These are phyloP conservation scores for Melikaiella ostensackeni DNA, from an alignment of 2,888 invertebrate species.

Conservation along the genomic window DNA sequence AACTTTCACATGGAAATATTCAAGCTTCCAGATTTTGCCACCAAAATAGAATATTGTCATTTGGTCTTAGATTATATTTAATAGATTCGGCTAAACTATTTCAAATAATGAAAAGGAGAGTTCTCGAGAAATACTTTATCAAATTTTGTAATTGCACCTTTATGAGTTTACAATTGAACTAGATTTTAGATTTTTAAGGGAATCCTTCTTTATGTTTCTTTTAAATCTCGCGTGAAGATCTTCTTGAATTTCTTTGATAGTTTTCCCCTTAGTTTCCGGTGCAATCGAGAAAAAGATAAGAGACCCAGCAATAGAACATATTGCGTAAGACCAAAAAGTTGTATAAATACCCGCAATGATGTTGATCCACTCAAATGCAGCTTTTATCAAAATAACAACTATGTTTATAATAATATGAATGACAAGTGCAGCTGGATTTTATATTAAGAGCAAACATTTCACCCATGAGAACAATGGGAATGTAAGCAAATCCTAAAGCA, in stretches of 20 bases:
- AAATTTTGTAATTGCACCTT: neutral
- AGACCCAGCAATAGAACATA: neutral
- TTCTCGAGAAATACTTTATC: neutral
- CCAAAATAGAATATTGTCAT: no score
- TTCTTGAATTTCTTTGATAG: conserved; percentile 11
- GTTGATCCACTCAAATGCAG: neutral
- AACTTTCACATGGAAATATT: no score
- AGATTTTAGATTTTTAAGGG: neutral
- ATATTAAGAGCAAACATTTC: conserved; percentile 22
- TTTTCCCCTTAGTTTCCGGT: conserved; percentile 12
- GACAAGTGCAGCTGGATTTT: neutral
- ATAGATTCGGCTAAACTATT: no score
- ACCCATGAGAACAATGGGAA: neutral
- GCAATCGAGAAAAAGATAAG: neutral
- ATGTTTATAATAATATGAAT: neutral
- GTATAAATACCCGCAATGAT: neutral
- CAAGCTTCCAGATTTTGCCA: no score
- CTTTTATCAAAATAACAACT: neutral
- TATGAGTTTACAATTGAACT: no score
- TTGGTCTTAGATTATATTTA: no score
- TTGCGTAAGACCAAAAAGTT: neutral
- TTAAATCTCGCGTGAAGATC: neutral
- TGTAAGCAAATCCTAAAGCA: neutral
- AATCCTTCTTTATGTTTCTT: neutral
- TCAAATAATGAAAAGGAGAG: no score